These are phyloP conservation scores for Carassius carassius DNA, from an alignment of 2,113 vertebrate genomes.

Conservation along the genomic window DNA sequence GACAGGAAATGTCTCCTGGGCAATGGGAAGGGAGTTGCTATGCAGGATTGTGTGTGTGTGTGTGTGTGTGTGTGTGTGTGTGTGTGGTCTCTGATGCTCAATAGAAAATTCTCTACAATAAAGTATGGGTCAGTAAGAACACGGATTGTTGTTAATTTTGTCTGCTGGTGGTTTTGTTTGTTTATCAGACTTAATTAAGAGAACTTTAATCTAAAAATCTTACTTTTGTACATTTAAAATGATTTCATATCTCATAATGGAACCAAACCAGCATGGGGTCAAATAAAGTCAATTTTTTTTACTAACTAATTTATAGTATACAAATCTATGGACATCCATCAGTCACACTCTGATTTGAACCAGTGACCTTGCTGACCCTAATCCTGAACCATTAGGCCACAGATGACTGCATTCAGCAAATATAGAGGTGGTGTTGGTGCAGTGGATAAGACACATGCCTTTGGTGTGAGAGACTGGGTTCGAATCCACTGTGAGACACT, in stretches of 20 bases:
- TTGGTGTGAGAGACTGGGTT: too few species aligned
- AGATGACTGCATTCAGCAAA: too few species aligned
- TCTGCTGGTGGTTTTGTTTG: conserved; percentile 16
- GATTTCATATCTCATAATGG: neutral
- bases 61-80: conserved; percentile 11
- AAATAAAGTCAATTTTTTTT: too few species aligned
- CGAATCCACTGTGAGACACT: too few species aligned
- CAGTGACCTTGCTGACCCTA: neutral
- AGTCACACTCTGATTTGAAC: neutral
- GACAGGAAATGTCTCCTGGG: conserved; percentile 47
- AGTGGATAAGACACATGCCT: too few species aligned
- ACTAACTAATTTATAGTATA: too few species aligned
- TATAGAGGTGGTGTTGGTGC: too few species aligned
- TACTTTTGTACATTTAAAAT: neutral
- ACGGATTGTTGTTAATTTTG: neutral
- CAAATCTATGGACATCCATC: neutral
- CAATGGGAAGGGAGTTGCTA: conserved; percentile 42
- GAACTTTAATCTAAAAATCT: neutral
- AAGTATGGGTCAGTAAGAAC: conserved; percentile 6
- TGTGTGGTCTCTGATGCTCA: conserved; percentile 29
- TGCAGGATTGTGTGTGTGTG: neutral
- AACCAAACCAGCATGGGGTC: neutral
- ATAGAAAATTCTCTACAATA: neutral
- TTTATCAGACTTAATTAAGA: neutral
- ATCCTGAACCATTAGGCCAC: too few species aligned